Evolutionary conservation across 2,797 vertebrate species (phyloP).

Genomic region (Hirundo rustica): DNA sequence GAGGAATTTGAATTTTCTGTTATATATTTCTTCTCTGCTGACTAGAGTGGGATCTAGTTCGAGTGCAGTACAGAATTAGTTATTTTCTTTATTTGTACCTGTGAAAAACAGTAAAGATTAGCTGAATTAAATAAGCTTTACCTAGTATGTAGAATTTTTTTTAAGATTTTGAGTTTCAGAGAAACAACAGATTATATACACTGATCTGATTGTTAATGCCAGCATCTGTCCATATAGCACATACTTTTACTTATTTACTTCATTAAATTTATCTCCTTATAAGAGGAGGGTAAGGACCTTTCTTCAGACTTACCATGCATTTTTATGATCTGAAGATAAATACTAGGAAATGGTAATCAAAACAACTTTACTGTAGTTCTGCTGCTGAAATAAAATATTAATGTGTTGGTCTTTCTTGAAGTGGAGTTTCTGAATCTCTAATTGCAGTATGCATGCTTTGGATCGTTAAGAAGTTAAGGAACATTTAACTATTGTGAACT

Average conservation of each 20-base stretch:
- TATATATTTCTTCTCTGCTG: neutral
- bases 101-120: neutral
- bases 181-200: neutral
- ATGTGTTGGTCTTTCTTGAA: neutral
- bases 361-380: neutral
- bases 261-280: neutral
- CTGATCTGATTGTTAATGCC: neutral
- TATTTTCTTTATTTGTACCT: neutral
- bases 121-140: neutral
- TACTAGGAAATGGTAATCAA: neutral
- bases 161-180: neutral
- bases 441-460: neutral
- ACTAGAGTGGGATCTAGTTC: neutral
- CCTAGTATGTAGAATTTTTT: neutral
- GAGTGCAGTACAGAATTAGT: neutral
- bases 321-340: neutral
- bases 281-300: neutral
- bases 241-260: neutral
- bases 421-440: neutral
- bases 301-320: neutral
- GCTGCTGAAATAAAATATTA: neutral
- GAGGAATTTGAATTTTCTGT: neutral
- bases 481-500: conserved; percentile 11
- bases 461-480: conserved; percentile 12
- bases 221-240: neutral